Evolutionary conservation across 2,113 vertebrate genomes (phyloP).

Genomic region (Dicentrarchus labrax): DNA sequence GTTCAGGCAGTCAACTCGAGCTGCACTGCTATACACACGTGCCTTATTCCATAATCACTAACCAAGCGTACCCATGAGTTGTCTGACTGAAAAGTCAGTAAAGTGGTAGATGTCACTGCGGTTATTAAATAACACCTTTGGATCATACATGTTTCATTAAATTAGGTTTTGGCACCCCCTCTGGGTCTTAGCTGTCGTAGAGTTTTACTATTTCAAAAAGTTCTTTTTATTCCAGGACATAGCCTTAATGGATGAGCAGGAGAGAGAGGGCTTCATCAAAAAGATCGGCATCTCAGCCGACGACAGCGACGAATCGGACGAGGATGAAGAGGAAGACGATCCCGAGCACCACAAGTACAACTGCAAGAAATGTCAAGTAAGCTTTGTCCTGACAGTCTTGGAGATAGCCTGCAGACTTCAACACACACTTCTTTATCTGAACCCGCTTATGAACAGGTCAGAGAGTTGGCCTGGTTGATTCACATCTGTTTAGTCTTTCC

Average conservation of each 20-base stretch:
- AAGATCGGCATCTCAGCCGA: constrained; percentile 97
- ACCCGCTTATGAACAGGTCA: background rate
- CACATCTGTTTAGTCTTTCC: background rate
- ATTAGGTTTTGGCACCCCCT: background rate
- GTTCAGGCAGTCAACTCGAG: too few species aligned
- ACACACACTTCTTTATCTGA: background rate
- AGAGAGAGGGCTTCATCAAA: constrained; percentile 94
- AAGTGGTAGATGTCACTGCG: background rate
- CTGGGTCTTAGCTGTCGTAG: background rate
- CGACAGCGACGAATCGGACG: constrained; percentile 92
- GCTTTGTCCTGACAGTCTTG: fast-evolving
- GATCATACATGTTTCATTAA: background rate
- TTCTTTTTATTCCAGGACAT: constrained; percentile 89
- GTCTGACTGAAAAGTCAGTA: too few species aligned
- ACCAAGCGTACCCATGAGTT: too few species aligned
- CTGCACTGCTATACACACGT: too few species aligned
- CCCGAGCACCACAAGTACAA: constrained; percentile 96
- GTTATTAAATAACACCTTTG: background rate
- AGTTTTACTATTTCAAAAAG: background rate
- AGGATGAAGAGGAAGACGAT: constrained; percentile 87
- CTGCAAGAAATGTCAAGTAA: constrained; percentile 98
- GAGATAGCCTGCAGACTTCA: background rate
- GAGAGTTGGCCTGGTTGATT: too few species aligned
- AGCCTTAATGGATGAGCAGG: constrained; percentile 97
- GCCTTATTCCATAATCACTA: too few species aligned